Conservation (phyloP, 1,140 invertebrate genomes). For the Dreissena polymorpha region DNA sequence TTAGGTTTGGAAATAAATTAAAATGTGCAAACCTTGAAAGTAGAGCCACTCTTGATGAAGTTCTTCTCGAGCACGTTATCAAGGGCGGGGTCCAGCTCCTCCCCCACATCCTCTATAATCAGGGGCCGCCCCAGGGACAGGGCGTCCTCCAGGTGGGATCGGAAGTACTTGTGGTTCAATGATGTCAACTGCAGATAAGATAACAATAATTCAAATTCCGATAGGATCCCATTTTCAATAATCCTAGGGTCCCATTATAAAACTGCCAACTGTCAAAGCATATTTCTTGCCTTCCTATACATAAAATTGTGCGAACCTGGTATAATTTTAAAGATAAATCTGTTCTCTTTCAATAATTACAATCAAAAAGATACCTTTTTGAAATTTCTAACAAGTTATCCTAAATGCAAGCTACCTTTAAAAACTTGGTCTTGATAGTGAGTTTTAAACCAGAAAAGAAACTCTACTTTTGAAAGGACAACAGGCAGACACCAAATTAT, state of each 20-base stretch:
- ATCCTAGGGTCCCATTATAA: too few relatives aligned
- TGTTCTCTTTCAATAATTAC: too few relatives aligned
- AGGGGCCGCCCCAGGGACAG: constrained; percentile 96
- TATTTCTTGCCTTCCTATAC: too few relatives aligned
- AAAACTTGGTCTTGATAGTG: too few relatives aligned
- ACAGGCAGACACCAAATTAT: constrained; percentile 71
- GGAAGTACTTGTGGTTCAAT: constrained; percentile 97
- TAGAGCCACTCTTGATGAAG: constrained; percentile 98
- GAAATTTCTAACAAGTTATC: too few relatives aligned
- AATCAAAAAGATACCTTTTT: not conserved
- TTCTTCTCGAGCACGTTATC: constrained; percentile 99
- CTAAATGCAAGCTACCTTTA: too few relatives aligned
- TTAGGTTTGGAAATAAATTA: too few relatives aligned
- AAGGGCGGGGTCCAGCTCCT: constrained; percentile 96
- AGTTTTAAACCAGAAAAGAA: too few relatives aligned
- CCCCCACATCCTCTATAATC: constrained; percentile 96
- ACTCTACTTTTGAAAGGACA: not conserved
- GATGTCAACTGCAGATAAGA: constrained; percentile 91
- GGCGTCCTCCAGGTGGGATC: constrained; percentile 96
- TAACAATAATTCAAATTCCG: constrained; percentile 5
- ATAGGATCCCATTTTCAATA: not conserved
- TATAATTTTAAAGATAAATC: too few relatives aligned
- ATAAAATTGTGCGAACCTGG: too few relatives aligned
- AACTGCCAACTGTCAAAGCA: too few relatives aligned
- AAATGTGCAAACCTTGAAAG: constrained; percentile 88